These are phyloP conservation scores for Centropristis striata DNA, from an alignment of 2,113 vertebrate species.

Conservation along the genomic window DNA sequence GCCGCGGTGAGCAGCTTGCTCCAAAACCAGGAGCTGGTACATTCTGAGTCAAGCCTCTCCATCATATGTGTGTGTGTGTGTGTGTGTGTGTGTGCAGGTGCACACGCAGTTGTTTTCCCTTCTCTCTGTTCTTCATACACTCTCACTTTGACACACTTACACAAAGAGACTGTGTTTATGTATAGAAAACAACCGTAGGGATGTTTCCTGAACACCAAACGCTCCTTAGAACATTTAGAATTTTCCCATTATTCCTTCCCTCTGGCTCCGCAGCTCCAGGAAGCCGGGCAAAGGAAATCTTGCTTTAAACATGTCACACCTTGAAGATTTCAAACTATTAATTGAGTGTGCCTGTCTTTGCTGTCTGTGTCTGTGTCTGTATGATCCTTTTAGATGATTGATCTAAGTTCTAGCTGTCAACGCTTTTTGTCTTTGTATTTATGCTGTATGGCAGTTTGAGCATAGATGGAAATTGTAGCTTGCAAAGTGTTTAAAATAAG, in stretches of 20 bases:
- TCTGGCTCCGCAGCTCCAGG: conserved; percentile 41
- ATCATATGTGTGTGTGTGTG: background rate
- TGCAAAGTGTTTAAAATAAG: background rate
- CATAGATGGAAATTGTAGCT: background rate
- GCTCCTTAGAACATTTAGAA: conserved; percentile 20
- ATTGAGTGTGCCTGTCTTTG: conserved; percentile 22
- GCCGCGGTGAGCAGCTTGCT: background rate
- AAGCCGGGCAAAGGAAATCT: conserved; percentile 38
- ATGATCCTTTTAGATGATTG: conserved; percentile 24
- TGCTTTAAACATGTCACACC: conserved; percentile 50
- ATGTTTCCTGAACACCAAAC: conserved; percentile 59
- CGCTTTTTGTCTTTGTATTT: conserved; percentile 6
- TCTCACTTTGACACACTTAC: conserved; percentile 28
- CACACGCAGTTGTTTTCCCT: conserved; percentile 10
- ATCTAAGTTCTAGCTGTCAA: conserved; percentile 19
- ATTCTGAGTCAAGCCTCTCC: background rate
- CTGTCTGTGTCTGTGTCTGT: conserved; percentile 13
- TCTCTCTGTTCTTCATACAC: conserved; percentile 12
- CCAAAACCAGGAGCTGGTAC: background rate
- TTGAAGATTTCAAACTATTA: conserved; percentile 54
- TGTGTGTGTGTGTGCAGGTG: background rate
- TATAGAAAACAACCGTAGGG: conserved; percentile 68
- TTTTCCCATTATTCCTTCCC: conserved; percentile 46
- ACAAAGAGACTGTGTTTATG: conserved; percentile 50
- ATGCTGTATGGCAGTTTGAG: background rate